Percentiles rank a stretch among this genome's conserved stretches.
phyloP scores from a whole-genome alignment of 2,888 invertebrate species.

The Caenorhabditis sulstoni region DNA sequence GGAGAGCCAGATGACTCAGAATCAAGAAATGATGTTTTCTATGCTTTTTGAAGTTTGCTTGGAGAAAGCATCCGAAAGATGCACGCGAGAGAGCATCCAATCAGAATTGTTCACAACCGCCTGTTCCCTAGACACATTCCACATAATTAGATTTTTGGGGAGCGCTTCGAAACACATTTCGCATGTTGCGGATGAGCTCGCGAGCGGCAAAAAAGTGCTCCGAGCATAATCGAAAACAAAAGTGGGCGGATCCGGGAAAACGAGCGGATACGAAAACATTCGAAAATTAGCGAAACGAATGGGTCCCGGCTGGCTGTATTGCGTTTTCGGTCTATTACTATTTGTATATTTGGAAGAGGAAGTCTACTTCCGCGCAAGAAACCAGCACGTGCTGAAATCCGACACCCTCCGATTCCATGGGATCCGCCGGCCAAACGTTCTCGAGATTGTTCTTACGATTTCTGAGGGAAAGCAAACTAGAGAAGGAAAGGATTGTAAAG shows the following conservation, averaged over 20 bases:
- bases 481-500: not conserved
- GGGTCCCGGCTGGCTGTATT: constrained; percentile 37
- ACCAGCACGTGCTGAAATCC: constrained; percentile 34
- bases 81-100: not conserved
- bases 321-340: constrained; percentile 46
- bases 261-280: constrained; percentile 18
- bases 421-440: constrained; percentile 46
- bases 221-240: constrained; percentile 31
- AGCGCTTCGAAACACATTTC: constrained; percentile 43
- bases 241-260: not conserved
- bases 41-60: not conserved
- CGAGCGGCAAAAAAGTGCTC: constrained; percentile 35
- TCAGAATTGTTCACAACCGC: not conserved
- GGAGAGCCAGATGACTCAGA: constrained; percentile 30
- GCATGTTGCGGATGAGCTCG: constrained; percentile 41
- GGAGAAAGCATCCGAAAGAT: not conserved
- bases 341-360: constrained; percentile 46
- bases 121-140: constrained; percentile 22
- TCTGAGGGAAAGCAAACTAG: not conserved
- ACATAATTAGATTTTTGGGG: constrained; percentile 47
- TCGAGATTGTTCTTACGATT: constrained; percentile 35
- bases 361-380: constrained; percentile 15
- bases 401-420: constrained; percentile 43
- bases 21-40: constrained; percentile 16
- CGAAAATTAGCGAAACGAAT: constrained; percentile 14